phyloP scores from a whole-genome alignment of 1,140 invertebrate genomes.

The Probaryconus sp. region DNA sequence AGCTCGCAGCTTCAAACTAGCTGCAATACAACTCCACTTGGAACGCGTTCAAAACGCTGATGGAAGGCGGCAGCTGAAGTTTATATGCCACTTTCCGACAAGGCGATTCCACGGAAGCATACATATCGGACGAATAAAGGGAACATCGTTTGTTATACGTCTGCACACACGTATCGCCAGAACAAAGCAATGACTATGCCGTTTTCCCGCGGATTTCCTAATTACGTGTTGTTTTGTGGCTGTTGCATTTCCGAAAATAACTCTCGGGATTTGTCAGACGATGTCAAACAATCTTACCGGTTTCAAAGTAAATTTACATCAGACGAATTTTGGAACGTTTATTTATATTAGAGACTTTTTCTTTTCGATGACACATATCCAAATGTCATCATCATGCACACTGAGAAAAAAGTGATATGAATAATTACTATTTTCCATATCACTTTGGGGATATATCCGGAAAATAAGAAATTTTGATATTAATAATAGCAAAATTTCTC shows the following conservation, averaged over 20 bases:
- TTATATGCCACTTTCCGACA: conserved; percentile 58
- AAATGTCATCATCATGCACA: too few species aligned
- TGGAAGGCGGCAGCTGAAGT: conserved; percentile 65
- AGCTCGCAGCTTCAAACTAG: conserved; percentile 32
- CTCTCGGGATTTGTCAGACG: conserved; percentile 34
- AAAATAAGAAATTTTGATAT: too few species aligned
- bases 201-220: conserved; percentile 53
- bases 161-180: conserved; percentile 31
- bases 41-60: conserved; percentile 73
- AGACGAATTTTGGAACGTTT: too few species aligned
- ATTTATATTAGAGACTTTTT: too few species aligned
- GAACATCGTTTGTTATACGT: conserved; percentile 56
- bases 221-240: conserved; percentile 35
- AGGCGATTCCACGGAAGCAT: conserved; percentile 10
- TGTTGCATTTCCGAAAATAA: conserved; percentile 47
- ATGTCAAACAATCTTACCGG: conserved; percentile 23
- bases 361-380: too few species aligned
- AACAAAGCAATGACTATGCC: conserved; percentile 48
- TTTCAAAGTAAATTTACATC: too few species aligned
- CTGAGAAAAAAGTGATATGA: too few species aligned
- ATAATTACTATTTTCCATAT: too few species aligned
- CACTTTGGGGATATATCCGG: too few species aligned
- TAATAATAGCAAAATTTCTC: too few species aligned
- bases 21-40: conserved; percentile 69
- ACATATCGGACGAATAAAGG: conserved; percentile 54